phyloP scores from a whole-genome alignment of 1,140 invertebrate species.

The Lasioglossum baleicum region DNA sequence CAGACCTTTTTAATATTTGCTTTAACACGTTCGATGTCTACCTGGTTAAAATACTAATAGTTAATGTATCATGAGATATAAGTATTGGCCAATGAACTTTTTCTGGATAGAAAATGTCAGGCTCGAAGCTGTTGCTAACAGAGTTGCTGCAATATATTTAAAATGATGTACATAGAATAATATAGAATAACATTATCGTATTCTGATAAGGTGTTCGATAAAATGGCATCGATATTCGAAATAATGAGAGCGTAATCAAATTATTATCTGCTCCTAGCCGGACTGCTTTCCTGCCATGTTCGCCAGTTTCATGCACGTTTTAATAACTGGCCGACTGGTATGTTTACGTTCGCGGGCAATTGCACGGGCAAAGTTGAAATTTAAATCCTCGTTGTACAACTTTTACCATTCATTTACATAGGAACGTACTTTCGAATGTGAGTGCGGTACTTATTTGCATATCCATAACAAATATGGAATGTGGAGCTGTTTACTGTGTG shows the following conservation, averaged over 20 bases:
- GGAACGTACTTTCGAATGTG: neutral
- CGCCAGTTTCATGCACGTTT: neutral
- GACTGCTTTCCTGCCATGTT: neutral
- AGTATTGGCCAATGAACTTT: neutral
- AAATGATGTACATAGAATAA: neutral
- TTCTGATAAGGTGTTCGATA: neutral
- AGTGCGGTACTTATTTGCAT: neutral
- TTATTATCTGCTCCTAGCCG: neutral
- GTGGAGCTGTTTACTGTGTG: too few relatives aligned
- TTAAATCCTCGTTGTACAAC: neutral
- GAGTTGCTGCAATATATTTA: neutral
- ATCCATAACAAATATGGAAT: neutral
- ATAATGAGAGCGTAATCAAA: neutral
- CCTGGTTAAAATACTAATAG: neutral
- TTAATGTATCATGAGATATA: too few relatives aligned
- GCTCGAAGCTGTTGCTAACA: too few relatives aligned
- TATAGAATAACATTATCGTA: neutral
- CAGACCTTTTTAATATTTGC: neutral
- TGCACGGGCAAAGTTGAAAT: neutral
- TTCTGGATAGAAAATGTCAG: neutral
- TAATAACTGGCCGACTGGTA: neutral
- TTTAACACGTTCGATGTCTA: neutral
- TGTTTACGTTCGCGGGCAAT: neutral
- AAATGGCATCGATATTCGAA: neutral
- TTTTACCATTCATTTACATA: constrained; percentile 6